Evolutionary conservation across 1,140 invertebrate genomes (phyloP), one percentile per base, ranked within the genome.

Genomic region (Oncopodura yosiiana): DNA sequence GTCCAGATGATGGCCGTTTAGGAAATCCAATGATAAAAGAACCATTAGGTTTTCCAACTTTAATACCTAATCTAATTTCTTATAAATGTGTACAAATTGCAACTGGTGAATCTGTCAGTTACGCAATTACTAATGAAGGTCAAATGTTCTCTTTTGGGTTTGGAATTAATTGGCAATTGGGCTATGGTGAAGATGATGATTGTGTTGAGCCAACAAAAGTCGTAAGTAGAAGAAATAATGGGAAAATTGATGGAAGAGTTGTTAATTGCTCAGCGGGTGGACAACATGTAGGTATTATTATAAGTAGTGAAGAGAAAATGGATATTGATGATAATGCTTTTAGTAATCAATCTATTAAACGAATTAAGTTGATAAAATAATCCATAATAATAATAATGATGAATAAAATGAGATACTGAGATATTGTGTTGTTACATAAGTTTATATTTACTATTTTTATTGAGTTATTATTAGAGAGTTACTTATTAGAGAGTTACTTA

Each of bases 131-230:
- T 2, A 77, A 83, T 48, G 70, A 78, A 60, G 90, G 89, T 80
- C 75, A 81, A 57, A 69, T 87, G 0, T 90, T 81, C 71, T 77
- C 83, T 9, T 97, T 91, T 91, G 93, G 93, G 9, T 93, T 93
- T 85, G 91, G 90, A 26, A 81, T 82, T 2, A 87, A 81, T 67
- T 78, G 81, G 3, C 87, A 92, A 70, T 74, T 95, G 39, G 90
- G 87, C 8, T 82, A 81, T 3, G 88, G 87, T 8, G 66, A 72
- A 32, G 77, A 80, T 29, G 83, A 87, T 59, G 78, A 84, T 3
- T 14, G 27, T 18, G 87, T 93, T 44, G 77, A 73, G 61, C 93
- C 92, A n/a, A 75, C 71, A n/a, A n/a, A n/a, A n/a, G n/a, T n/a
- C 1, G 61, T 77, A 56, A 76, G 89, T n/a, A 73, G 71, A 57